Base-by-base conservation (phyloP, 2,888 invertebrate genomes). In the Torymus tubicola region DNA sequence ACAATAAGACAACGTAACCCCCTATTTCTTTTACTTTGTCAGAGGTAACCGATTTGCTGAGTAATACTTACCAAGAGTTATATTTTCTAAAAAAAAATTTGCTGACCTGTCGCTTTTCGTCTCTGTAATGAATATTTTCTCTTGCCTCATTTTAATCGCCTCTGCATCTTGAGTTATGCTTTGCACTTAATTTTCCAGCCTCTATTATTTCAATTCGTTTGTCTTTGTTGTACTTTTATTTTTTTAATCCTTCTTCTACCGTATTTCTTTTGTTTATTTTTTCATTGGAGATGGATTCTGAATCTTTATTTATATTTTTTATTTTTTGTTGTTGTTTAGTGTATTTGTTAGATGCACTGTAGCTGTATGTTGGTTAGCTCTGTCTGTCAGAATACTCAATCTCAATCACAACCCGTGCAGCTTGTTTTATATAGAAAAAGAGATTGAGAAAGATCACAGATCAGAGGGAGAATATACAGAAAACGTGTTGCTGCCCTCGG, bases 311-410 rank as follows among this genome's bases (percentile, higher is more conserved):
- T 89, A 89, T 89, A 88, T 89, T 85, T 83, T 84, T 89, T 90
- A 87, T 89, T 89, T 89, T 89, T 89, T 84, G 87, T 90, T 90
- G 88, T 90, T 90, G 87, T 90, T 90, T 90, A 90, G 89, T 90
- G 89, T 90, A 90, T 90, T 90, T 90, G 89, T 90, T 90, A 90
- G 90, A 91, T 90, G 90, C 90, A 90, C 90, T 91, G 90, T 91
- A 91, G 90, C 90, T 90, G 90, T 90, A 89, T 90, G 89, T 90
- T 90, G 90, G 88, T 90, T 90, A 90, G 88, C 89, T 90, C 89
- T 89, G 86, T 90, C 89, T 90, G 89, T 90, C 89, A 88, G 87
- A 88, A 88, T 88, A 86, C 82, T 82, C 82, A 78, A 82, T 82
- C 90, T 90, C 90, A 86, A 88, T 88, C 88, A 85, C 86, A 88